phyloP scores from a whole-genome alignment of 2,113 vertebrate species.

The Podarcis raffonei region DNA sequence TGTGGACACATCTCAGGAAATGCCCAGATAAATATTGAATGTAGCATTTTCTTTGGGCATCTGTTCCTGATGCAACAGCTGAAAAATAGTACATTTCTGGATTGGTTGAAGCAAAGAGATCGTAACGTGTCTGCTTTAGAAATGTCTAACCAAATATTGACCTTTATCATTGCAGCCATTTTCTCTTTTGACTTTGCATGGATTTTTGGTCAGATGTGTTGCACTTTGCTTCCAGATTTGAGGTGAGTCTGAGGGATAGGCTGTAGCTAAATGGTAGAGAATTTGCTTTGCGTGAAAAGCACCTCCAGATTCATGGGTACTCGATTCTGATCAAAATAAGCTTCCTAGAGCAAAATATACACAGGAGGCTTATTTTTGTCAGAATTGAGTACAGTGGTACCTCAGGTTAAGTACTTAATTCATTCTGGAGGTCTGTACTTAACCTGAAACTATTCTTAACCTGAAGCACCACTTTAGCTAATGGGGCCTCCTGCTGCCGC shows the following conservation, averaged over 20 bases:
- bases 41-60: neutral
- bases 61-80: neutral
- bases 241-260: neutral
- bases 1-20: neutral
- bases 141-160: neutral
- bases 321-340: no score
- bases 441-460: no score
- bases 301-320: no score
- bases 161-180: neutral
- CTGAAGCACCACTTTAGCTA: no score
- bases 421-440: no score
- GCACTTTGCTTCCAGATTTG: neutral
- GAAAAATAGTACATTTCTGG: constrained; percentile 3
- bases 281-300: no score
- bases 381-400: no score
- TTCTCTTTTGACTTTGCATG: neutral
- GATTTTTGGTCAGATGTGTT: neutral
- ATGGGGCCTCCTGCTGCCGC: no score
- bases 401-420: no score
- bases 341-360: no score
- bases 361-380: no score
- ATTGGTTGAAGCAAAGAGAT: neutral
- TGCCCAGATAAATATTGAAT: neutral
- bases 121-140: neutral
- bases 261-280: no score